Evolutionary conservation across 2,888 invertebrate genomes (phyloP).

Genomic region (Rosalia funebris): DNA sequence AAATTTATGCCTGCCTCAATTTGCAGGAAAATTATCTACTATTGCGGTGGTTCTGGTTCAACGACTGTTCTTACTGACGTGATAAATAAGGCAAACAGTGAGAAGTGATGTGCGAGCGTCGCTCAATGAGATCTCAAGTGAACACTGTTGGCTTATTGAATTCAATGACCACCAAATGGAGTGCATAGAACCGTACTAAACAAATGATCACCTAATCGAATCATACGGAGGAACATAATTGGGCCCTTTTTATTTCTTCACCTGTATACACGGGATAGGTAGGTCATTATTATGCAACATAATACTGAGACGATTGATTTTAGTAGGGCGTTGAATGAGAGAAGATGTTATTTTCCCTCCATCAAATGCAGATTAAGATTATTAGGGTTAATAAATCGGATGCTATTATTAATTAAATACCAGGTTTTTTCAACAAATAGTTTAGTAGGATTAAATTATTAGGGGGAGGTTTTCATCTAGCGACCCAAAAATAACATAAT

Average conservation of each 20-base stretch:
- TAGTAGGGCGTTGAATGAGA: too few species aligned
- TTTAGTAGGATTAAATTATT: too few species aligned
- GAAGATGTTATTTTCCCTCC: too few species aligned
- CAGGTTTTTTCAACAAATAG: too few species aligned
- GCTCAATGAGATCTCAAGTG: slow-evolving; percentile 45
- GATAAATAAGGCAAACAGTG: slow-evolving; percentile 46
- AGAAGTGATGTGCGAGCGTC: slow-evolving; percentile 54
- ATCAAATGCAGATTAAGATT: too few species aligned
- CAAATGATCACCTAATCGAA: slow-evolving; percentile 63
- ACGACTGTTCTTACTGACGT: slow-evolving; percentile 10
- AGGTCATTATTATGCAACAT: too few species aligned
- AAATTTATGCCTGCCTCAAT: too few species aligned
- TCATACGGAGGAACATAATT: slow-evolving; percentile 46
- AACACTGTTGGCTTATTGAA: slow-evolving; percentile 49
- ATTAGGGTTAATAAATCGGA: too few species aligned
- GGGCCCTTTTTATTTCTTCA: slow-evolving; percentile 28
- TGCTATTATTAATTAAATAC: too few species aligned
- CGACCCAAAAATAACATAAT: too few species aligned
- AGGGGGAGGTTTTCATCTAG: too few species aligned
- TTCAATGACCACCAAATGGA: slow-evolving; percentile 63
- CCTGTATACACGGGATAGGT: not conserved
- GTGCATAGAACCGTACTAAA: slow-evolving; percentile 60
- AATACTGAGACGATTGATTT: too few species aligned
- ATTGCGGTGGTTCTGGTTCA: slow-evolving; percentile 10
- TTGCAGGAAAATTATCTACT: not conserved